Base-by-base conservation (phyloP, 2,888 invertebrate genomes). In the Chaetogeoica ovagalla region DNA sequence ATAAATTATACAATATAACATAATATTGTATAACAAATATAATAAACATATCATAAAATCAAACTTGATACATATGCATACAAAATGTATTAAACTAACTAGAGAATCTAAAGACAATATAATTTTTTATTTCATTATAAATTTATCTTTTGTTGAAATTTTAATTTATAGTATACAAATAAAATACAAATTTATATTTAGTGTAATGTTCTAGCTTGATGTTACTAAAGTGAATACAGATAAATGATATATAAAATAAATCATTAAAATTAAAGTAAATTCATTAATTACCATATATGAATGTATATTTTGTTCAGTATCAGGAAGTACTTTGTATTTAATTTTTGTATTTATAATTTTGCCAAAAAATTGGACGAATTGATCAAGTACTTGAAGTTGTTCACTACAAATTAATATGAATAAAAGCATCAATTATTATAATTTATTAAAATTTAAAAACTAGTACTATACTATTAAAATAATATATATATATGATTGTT, bases 281-380 rank as follows among this genome's bases (percentile, higher is more conserved):
- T 21, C 15, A 66, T 43, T 55, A 62, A 48, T 62, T 79, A 79
- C 79, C 79, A 79, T 70, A 8, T 71, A 79, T 23, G 79, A 79
- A 71, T 55, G 11, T 63, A 62, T 63, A 17, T 30, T 55, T 79
- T 71, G 70, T 11, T 79, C 39, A 13, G 15, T 39, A 55, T 23
- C 55, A 71, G 79, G 23, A 55, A 79, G 63, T 71, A n/a, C 9
- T 79, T 63, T 63, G 19, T 63, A 79, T 37, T 21, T 43, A 19
- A 79, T 55, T 79, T 52, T 63, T 55, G 39, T 70, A 55, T 63
- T 63, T 19, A 68, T 37, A 55, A 79, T 79, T 8, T 71, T 70
- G 71, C 63, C 15, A 37, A 79, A 79, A 55, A 63, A 57, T 55
- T 71, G 52, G 8, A 13, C 63, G 39, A 62, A 79, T 55, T 63